Evolutionary conservation across 2,888 invertebrate genomes (phyloP).

Genomic region (Sympetrum striolatum): DNA sequence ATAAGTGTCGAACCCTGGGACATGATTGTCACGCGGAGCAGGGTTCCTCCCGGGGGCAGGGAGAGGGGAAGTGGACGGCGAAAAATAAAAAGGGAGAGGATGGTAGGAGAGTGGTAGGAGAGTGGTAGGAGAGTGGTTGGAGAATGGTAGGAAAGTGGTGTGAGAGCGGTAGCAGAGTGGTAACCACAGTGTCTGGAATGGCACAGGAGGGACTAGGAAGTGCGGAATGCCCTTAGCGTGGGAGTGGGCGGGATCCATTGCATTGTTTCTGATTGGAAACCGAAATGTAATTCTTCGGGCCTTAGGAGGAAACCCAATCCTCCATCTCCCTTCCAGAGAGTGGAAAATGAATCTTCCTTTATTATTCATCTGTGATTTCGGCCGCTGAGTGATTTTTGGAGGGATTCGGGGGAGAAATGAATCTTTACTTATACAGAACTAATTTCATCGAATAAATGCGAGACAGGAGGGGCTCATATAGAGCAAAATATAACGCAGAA

Average conservation of each 20-base stretch:
- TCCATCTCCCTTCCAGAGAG: too few relatives aligned
- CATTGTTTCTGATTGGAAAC: constrained; percentile 39
- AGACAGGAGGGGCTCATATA: too few relatives aligned
- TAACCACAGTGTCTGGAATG: constrained; percentile 39
- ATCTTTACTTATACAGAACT: too few relatives aligned
- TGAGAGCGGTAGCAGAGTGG: not conserved
- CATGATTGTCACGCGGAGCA: constrained; percentile 40
- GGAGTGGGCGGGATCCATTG: not conserved
- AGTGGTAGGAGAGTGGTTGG: not conserved
- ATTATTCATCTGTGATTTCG: too few relatives aligned
- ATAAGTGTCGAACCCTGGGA: constrained; percentile 40
- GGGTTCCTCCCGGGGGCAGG: not conserved
- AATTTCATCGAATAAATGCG: too few relatives aligned
- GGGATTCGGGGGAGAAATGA: too few relatives aligned
- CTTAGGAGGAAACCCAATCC: not conserved
- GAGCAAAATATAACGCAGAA: too few relatives aligned
- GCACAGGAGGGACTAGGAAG: constrained; percentile 25
- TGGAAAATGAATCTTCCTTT: too few relatives aligned
- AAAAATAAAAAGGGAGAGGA: not conserved
- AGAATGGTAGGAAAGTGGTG: not conserved
- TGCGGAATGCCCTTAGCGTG: not conserved
- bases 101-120: not conserved
- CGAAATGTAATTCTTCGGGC: constrained; percentile 25
- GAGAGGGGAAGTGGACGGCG: not conserved
- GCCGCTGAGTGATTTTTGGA: too few relatives aligned